phyloP scores from a whole-genome alignment of 2,797 vertebrate species.

The Poecile montanus region DNA sequence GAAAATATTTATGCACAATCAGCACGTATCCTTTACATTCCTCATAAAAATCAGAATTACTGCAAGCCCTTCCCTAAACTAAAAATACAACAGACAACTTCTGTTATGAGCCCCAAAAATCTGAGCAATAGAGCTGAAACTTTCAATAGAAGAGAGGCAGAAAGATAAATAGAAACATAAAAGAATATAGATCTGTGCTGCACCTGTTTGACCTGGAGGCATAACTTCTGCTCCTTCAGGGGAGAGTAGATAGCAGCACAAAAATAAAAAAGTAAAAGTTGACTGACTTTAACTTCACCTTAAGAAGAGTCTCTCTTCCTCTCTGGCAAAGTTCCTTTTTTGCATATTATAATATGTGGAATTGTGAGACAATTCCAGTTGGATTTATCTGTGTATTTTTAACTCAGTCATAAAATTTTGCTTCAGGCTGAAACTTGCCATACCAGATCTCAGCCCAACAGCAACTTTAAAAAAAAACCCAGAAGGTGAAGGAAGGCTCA shows the following conservation, averaged over 20 bases:
- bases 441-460: slow-evolving; percentile 29
- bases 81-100: neutral
- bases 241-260: neutral
- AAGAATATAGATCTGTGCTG: slow-evolving; percentile 16
- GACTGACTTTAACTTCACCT: slow-evolving; percentile 15
- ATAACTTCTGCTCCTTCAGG: slow-evolving; percentile 3
- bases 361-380: slow-evolving; percentile 59
- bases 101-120: neutral
- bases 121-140: neutral
- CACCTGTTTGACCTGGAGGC: slow-evolving; percentile 14
- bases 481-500: neutral
- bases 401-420: slow-evolving; percentile 66
- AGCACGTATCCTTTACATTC: neutral
- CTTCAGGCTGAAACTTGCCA: slow-evolving; percentile 66
- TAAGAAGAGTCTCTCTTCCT: slow-evolving; percentile 23
- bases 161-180: slow-evolving; percentile 1
- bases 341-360: slow-evolving; percentile 68
- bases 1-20: neutral
- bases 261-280: slow-evolving; percentile 41
- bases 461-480: neutral
- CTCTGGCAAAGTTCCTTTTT: slow-evolving; percentile 64
- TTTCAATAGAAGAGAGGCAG: neutral
- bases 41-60: neutral
- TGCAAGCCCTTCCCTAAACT: neutral
- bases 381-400: slow-evolving; percentile 72